phyloP scores from a whole-genome alignment of 2,888 invertebrate species.

The Heliothis peltigera region DNA sequence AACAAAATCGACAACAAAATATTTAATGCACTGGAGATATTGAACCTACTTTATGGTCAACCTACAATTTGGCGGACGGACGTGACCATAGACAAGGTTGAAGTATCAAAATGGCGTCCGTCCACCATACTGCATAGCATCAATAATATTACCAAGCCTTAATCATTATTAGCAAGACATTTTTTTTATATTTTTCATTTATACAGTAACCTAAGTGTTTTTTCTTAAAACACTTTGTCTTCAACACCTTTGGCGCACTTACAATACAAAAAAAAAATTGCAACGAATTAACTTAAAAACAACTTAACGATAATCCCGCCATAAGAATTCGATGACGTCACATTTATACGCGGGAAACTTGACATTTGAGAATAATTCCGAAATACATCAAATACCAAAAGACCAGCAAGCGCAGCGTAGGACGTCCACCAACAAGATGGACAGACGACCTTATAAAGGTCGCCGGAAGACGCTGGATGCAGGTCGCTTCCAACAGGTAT shows the following conservation, averaged over 20 bases:
- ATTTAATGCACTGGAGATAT: conserved; percentile 56
- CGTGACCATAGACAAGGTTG: conserved; percentile 15
- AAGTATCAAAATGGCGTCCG: conserved; percentile 33
- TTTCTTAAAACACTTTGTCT: conserved; percentile 64
- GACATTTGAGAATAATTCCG: conserved; percentile 14
- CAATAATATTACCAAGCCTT: conserved; percentile 72
- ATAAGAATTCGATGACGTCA: conserved; percentile 65
- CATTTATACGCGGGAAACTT: conserved; percentile 56
- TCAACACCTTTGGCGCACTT: conserved; percentile 87
- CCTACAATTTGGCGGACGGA: conserved; percentile 28
- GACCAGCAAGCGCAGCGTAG: too few relatives aligned
- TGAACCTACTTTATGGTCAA: conserved; percentile 41
- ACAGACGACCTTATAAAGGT: too few relatives aligned
- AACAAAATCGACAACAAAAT: conserved; percentile 63
- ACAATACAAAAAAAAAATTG: conserved; percentile 81
- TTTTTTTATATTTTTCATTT: conserved; percentile 85
- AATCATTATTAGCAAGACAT: conserved; percentile 74
- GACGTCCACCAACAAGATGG: too few relatives aligned
- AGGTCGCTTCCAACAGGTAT: too few relatives aligned
- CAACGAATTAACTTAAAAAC: conserved; percentile 84
- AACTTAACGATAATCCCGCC: conserved; percentile 83
- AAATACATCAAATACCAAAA: neutral
- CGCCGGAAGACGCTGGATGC: too few relatives aligned
- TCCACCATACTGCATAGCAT: conserved; percentile 39
- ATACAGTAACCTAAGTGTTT: conserved; percentile 79